Evolutionary conservation across 2,888 invertebrate genomes (phyloP).

Genomic region (Eutolmus rufibarbis): DNA sequence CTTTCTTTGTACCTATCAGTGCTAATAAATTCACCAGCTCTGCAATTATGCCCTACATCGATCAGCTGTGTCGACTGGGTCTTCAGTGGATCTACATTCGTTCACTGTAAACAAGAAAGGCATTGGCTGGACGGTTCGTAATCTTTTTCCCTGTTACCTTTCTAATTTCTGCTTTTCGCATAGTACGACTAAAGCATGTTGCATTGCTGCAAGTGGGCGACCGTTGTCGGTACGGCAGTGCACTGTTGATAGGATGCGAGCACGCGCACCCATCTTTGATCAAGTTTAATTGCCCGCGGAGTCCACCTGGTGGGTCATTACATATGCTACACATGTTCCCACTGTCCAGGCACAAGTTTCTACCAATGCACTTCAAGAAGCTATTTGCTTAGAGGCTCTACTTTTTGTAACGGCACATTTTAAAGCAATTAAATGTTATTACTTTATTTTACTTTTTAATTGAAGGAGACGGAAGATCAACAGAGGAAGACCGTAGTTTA

Average conservation of each 20-base stretch:
- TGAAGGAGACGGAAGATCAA: background rate
- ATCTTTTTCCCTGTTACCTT: background rate
- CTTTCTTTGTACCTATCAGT: constrained; percentile 8
- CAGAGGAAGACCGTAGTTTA: background rate
- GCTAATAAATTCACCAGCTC: constrained; percentile 5
- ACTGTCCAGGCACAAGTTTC: background rate
- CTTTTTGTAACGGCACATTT: background rate
- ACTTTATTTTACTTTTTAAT: background rate
- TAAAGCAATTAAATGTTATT: background rate
- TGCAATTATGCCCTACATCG: background rate
- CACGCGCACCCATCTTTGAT: background rate
- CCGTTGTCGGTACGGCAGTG: background rate
- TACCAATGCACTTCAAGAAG: background rate
- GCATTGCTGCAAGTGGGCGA: background rate
- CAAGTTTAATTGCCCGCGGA: background rate
- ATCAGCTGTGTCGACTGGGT: background rate
- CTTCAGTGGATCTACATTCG: background rate
- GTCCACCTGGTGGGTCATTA: background rate
- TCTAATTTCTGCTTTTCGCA: background rate
- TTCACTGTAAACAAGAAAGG: background rate
- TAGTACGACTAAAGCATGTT: background rate
- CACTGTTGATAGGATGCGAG: background rate
- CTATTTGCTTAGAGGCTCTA: background rate
- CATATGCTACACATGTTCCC: background rate
- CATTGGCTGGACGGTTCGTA: background rate